Percentiles rank a stretch among this genome's conserved stretches.
Evolutionary conservation across 2,888 invertebrate species (phyloP).

Genomic region (Folsomia candida): DNA sequence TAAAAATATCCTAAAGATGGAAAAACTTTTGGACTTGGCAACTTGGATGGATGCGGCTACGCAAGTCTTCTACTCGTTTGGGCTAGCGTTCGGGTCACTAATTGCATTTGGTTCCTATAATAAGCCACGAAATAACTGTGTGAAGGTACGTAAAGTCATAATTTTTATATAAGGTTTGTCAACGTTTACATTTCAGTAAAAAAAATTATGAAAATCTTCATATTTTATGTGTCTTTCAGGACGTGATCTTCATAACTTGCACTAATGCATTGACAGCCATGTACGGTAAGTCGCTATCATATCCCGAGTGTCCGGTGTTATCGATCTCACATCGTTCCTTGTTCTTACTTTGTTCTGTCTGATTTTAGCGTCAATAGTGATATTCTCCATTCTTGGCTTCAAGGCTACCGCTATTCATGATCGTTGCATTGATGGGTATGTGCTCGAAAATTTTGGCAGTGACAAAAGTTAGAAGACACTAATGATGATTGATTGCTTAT

Average conservation of each 20-base stretch:
- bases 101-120: constrained; percentile 96
- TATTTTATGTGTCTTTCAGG: constrained; percentile 53
- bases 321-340: too few relatives aligned
- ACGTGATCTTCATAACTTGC: constrained; percentile 84
- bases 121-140: constrained; percentile 90
- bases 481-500: too few relatives aligned
- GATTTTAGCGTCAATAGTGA: constrained; percentile 76
- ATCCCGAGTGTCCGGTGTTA: too few relatives aligned
- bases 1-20: constrained; percentile 62
- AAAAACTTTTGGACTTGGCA: constrained; percentile 78
- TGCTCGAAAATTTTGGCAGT: constrained; percentile 43
- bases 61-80: constrained; percentile 94
- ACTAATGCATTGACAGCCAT: constrained; percentile 91
- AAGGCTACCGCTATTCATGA: constrained; percentile 89
- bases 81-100: constrained; percentile 89
- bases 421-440: constrained; percentile 73
- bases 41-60: constrained; percentile 96
- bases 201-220: too few relatives aligned
- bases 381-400: constrained; percentile 92
- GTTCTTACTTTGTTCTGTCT: too few relatives aligned
- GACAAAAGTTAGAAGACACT: too few relatives aligned
- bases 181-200: too few relatives aligned
- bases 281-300: too few relatives aligned
- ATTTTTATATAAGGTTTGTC: too few relatives aligned
- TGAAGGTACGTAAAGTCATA: too few relatives aligned